Conservation (phyloP, 2,797 vertebrate species). For the Pampus argenteus region DNA sequence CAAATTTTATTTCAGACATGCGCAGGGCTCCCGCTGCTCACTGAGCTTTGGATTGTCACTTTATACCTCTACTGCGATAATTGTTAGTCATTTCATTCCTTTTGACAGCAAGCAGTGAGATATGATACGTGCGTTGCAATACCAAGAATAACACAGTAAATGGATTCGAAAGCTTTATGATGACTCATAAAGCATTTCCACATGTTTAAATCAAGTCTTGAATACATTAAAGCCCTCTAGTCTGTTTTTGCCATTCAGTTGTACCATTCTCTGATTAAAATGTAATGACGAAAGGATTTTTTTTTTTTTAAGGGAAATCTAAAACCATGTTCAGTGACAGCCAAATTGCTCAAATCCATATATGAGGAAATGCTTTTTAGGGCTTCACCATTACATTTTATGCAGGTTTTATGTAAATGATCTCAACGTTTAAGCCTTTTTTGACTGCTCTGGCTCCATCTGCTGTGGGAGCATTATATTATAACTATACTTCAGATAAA, state of each 20-base stretch:
- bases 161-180: background rate
- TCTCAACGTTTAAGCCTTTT: background rate
- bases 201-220: constrained; percentile 1
- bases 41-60: constrained; percentile 14
- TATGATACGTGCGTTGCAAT: background rate
- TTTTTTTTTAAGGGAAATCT: background rate
- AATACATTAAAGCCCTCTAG: background rate
- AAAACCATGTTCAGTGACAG: background rate
- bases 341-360: background rate
- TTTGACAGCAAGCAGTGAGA: background rate
- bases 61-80: constrained; percentile 10
- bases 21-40: constrained; percentile 12
- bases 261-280: background rate
- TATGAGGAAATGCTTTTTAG: background rate
- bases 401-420: background rate
- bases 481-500: constrained; percentile 15
- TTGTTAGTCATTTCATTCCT: background rate
- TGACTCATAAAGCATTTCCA: constrained; percentile 5
- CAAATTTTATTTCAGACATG: constrained; percentile 45
- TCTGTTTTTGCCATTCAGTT: constrained; percentile 1
- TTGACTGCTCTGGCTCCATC: constrained; percentile 50
- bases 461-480: constrained; percentile 38
- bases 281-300: background rate
- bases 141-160: background rate
- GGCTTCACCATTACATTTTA: background rate